Base-by-base conservation (phyloP, 2,888 invertebrate genomes). In the Selenia dentaria region DNA sequence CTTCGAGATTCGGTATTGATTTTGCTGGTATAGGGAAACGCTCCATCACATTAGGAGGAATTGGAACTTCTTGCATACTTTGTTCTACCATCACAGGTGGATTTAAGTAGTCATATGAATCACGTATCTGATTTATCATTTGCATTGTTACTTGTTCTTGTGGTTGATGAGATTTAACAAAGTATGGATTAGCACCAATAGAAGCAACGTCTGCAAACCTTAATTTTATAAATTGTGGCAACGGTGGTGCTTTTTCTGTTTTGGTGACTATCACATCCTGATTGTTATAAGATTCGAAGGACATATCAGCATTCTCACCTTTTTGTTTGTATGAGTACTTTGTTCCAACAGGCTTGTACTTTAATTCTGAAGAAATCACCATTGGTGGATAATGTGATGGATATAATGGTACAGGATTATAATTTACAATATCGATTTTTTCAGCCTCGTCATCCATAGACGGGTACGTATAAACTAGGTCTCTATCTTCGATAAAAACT, bases 271-370 rank as follows among this genome's bases (percentile, higher is more conserved):
- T 27, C 2, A 67, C 59, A 20, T 67, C 61, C 6, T 54, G 56
- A 11, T 53, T 61, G 20, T 63, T 57, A 24, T 62, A 54, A 1
- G 63, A 57, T n/a, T 58, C 53, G 34, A 60, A 77, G 0, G 51
- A 57, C 33, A 59, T 67, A 11, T 59, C 62, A 6, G 60, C 62
- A 20, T 63, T 61, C 3, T 50, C 43, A 2, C 57, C 50, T n/a
- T 62, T 43, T 54, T 75, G 67, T 41, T 63, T 59, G 40, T 74
- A 73, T 1, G 59, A 70, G 52, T 74, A 74, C 36, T 46, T 63
- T 0, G 53, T 51, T 32, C 63, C 50, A 11, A 58, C 29, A 2
- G 57, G 48, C 6, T 22, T 12, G 3, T 40, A 1, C 25, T 51
- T 35, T 0, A 49, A 5, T 42, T 36, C 48, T 10, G 54, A 35